Conservation (phyloP, 2,797 vertebrate species). For the Dallia pectoralis region DNA sequence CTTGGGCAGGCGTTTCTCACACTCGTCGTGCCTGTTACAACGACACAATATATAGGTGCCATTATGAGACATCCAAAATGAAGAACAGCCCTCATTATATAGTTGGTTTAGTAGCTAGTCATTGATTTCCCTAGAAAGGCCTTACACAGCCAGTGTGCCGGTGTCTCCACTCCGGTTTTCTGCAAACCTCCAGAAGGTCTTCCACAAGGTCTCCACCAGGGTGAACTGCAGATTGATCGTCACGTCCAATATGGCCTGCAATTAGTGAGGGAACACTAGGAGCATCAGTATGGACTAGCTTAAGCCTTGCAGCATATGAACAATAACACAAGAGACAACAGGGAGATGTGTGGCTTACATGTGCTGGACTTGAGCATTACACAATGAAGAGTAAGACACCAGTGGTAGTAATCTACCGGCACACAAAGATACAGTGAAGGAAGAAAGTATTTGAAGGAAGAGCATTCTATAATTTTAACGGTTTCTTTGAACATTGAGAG, state of each 20-base stretch:
- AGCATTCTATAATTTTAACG: no score
- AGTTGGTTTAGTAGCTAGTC: not conserved
- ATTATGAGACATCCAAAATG: no score
- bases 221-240: slow-evolving; percentile 96
- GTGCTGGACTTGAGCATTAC: not conserved
- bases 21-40: slow-evolving; percentile 83
- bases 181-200: slow-evolving; percentile 93
- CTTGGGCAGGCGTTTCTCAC: slow-evolving; percentile 92
- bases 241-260: slow-evolving; percentile 90
- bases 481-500: no score
- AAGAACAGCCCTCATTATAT: no score
- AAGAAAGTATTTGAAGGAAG: no score
- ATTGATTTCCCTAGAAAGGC: not conserved
- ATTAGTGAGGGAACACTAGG: slow-evolving; percentile 2
- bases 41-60: slow-evolving; percentile 4
- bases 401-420: not conserved
- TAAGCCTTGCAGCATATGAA: not conserved
- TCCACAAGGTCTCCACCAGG: slow-evolving; percentile 92
- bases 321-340: not conserved
- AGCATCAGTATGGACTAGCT: not conserved
- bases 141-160: slow-evolving; percentile 82
- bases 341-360: not conserved
- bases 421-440: not conserved
- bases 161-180: slow-evolving; percentile 82
- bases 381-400: not conserved